Base-by-base conservation (phyloP, 2,113 vertebrate species). In the Cheilinus undulatus region DNA sequence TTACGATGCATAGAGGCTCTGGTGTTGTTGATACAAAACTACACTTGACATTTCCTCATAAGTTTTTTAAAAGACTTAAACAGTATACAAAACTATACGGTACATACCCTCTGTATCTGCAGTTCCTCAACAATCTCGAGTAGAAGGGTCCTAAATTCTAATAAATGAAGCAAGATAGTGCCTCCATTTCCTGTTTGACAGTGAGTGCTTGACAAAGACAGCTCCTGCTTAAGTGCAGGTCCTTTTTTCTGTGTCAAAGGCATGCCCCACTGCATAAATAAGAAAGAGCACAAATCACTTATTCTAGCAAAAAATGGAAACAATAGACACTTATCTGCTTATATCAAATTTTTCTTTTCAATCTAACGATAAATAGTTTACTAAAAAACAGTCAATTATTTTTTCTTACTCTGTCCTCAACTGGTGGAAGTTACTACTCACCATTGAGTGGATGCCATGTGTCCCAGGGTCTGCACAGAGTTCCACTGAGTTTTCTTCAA, bases 81-180 rank as follows among this genome's bases (percentile, higher is more conserved):
- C 2, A 19, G 48, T 10, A 30, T 7, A 65, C 9, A 19, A 20
- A 53, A 4, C 43, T 28, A 11, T 9, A 57, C 40, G 8, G 7
- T 34, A 34, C 32, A 73, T 94, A 98, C 97, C 94, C 96, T 95
- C 82, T 92, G 93, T 68, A 97, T 95, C 30, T 95, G 95, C 69
- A 99, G 91, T 71, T 99, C 97, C 90, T 97, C 95, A 11, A 97
- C 66, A 36, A 91, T 91, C 73, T 99, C 96, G 20, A 97, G 70
- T 0, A 99, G 94, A 73, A 74, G 91, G 15, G 95, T 93, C 95
- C 95, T 97, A 70, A 98, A 98, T 82, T 97, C 94, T 75, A 97
- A 58, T 51, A 97, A 56, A 40, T 94, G 95, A 23, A 98, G 91
- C 59, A 94, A 94, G 88, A 96, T 81, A 24, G 94, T 80, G 23